A percentile compares a stretch with the other conserved stretches of the same genome.
These are phyloP conservation scores for Noctilio leporinus DNA, from an alignment of 2,113 vertebrate species.

Conservation along the genomic window DNA sequence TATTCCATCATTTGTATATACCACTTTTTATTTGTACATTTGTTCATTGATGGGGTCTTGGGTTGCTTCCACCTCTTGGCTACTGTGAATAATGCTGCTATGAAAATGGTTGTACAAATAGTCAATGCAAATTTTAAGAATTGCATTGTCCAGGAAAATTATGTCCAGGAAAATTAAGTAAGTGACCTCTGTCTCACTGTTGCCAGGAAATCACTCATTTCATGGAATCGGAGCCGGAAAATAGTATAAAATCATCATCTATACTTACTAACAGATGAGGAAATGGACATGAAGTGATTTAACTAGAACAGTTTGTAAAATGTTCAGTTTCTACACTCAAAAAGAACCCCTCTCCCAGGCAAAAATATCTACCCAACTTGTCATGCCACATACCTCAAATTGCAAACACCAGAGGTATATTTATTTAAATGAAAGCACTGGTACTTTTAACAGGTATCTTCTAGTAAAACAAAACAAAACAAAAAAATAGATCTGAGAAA, in stretches of 20 bases:
- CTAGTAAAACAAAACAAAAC: slow-evolving; percentile 42
- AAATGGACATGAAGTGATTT: background rate
- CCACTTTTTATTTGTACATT: background rate
- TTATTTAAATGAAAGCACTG: slow-evolving; percentile 35
- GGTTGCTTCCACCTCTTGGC: background rate
- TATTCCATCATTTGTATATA: too few species aligned
- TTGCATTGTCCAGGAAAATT: background rate
- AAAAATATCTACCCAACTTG: slow-evolving; percentile 17
- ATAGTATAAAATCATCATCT: background rate
- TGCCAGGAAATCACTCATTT: slow-evolving; percentile 32
- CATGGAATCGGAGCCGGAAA: slow-evolving; percentile 39
- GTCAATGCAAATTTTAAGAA: background rate
- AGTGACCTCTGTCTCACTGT: background rate
- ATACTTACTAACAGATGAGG: background rate
- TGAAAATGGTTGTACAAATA: background rate
- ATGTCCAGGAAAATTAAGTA: background rate
- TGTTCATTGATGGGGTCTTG: background rate
- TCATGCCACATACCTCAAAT: slow-evolving; percentile 37
- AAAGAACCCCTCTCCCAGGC: background rate
- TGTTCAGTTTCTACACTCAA: background rate
- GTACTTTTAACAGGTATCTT: slow-evolving; percentile 45
- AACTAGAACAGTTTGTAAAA: background rate
- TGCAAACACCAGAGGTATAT: slow-evolving; percentile 17
- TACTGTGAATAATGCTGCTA: background rate
- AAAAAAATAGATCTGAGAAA: slow-evolving; percentile 48